Conservation (phyloP, 1,140 invertebrate genomes). For the Oryctes rhinoceros region DNA sequence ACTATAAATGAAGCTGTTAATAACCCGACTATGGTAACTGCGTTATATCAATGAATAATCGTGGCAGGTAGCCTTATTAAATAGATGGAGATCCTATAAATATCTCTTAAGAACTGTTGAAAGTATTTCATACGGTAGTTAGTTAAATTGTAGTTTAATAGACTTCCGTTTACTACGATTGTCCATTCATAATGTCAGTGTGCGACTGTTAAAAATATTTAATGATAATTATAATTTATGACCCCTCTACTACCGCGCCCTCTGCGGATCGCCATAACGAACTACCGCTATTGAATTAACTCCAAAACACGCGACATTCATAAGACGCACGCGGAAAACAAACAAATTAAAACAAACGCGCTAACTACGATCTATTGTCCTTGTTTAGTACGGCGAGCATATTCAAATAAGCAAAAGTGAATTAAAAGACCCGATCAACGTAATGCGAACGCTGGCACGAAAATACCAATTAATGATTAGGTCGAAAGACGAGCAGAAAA, state of each 20-base stretch:
- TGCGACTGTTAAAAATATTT: neutral
- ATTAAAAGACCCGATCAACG: neutral
- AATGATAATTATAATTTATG: neutral
- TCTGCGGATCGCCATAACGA: neutral
- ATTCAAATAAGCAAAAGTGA: neutral
- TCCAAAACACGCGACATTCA: neutral
- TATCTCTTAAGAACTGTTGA: too few species aligned
- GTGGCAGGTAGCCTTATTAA: too few species aligned
- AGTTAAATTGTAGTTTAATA: too few species aligned
- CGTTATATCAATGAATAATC: neutral
- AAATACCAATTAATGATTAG: constrained; percentile 9
- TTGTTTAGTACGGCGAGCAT: neutral
- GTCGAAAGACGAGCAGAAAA: neutral
- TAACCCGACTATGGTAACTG: too few species aligned
- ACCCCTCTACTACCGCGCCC: neutral
- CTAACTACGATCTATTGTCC: constrained; percentile 1
- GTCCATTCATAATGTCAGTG: neutral
- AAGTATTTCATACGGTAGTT: too few species aligned
- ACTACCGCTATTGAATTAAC: neutral
- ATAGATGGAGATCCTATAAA: too few species aligned
- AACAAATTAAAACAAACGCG: neutral
- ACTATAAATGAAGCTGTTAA: too few species aligned
- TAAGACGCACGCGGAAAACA: neutral
- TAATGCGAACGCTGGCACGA: neutral
- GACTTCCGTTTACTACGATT: neutral